Conservation (phyloP, 2,888 invertebrate species). For the Eilema sororculum region DNA sequence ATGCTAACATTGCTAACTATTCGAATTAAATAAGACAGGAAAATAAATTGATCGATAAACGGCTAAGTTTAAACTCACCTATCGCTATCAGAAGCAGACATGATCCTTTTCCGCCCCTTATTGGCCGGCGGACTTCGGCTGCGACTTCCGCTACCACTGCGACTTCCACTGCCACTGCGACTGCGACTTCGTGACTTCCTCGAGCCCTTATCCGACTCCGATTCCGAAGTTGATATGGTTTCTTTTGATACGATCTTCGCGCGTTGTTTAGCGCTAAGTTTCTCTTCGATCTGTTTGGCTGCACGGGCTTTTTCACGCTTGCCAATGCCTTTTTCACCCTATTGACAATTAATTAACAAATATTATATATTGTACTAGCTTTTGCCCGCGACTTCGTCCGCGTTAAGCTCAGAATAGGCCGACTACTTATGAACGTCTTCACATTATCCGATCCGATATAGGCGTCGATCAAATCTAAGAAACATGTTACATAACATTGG, state of each 20-base stretch:
- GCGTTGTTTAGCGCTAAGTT: constrained; percentile 94
- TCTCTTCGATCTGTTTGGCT: constrained; percentile 86
- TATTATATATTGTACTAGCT: too few relatives aligned
- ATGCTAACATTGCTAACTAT: too few relatives aligned
- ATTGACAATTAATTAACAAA: neutral
- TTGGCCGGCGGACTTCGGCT: constrained; percentile 79
- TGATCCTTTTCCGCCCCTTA: constrained; percentile 87
- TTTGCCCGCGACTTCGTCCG: too few relatives aligned
- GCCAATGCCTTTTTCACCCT: constrained; percentile 79
- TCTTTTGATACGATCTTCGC: constrained; percentile 97
- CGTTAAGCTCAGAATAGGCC: too few relatives aligned
- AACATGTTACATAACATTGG: too few relatives aligned
- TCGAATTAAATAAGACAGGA: too few relatives aligned
- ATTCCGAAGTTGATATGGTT: constrained; percentile 96
- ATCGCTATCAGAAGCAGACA: constrained; percentile 88
- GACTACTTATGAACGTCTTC: too few relatives aligned
- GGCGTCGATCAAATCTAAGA: too few relatives aligned
- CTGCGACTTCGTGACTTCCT: constrained; percentile 70
- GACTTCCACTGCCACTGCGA: constrained; percentile 78
- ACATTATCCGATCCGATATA: too few relatives aligned
- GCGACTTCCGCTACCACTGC: constrained; percentile 41
- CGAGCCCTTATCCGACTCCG: constrained; percentile 87
- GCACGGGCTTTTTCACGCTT: constrained; percentile 75
- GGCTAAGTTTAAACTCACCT: constrained; percentile 55
- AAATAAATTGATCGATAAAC: too few relatives aligned